Evolutionary conservation across 2,113 vertebrate genomes (phyloP), one percentile per base, ranked within the genome.

Genomic region (Petrocephalus zakoni): DNA sequence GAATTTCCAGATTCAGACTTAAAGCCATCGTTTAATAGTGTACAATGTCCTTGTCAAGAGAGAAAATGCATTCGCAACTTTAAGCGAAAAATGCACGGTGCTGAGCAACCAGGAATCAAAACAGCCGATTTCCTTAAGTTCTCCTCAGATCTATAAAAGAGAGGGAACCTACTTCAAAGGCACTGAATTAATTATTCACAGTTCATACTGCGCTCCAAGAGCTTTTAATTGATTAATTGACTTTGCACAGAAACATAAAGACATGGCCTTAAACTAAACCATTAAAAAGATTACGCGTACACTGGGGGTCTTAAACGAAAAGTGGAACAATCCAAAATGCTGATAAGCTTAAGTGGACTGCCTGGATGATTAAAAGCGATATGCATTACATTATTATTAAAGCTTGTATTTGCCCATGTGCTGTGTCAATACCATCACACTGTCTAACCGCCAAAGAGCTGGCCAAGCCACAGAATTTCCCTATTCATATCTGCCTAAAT

Each of bases 1-100:
- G 5, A 75, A 25, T 89, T 87, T n/a, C 49, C 61, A 86, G 75
- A 89, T 72, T 83, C 37, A 90, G 82, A 1, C 64, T 3, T 11
- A 61, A 85, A 25, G 75, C 87, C 87, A 78, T 84, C 55, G 88
- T 15, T 85, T 72, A 91, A 68, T 55, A 49, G 15, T 49, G 68
- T 42, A 42, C 72, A 78, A 17, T 19, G 72, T 42, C 68, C 64
- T 78, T 88, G 72, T n/a, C 21, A 1, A 85, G n/a, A 25, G 4
- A 85, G 10, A 85, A 85, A 83, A 83, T 1, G 47, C 47, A 51
- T 85, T 6, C 52, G 49, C 49, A 25, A 29, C 17, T 52, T 84
- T 52, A 47, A 52, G 21, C 11, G 21, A n/a, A 49, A 84, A 29
- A 52, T 0, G 7, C 37, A 49, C 22, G 17, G 22, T 10, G 82